These are phyloP conservation scores for Hetaerina titia DNA, from an alignment of 2,888 invertebrate species.

Conservation along the genomic window DNA sequence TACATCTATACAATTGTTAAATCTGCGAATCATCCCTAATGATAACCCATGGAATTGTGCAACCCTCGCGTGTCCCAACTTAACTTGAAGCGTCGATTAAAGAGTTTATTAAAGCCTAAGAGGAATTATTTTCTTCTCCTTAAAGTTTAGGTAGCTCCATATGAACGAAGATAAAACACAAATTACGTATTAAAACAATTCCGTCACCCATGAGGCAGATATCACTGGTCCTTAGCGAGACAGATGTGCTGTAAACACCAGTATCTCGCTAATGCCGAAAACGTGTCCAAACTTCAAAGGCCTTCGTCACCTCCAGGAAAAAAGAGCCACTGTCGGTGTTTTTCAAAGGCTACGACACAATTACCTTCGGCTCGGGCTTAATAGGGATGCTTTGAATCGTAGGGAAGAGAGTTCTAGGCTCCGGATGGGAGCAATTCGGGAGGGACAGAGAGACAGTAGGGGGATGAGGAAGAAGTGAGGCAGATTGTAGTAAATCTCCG, in stretches of 20 bases:
- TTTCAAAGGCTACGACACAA: conserved; percentile 45
- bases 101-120: too few species aligned
- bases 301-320: conserved; percentile 34
- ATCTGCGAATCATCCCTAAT: too few species aligned
- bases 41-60: too few species aligned
- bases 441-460: not conserved
- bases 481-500: not conserved
- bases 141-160: not conserved
- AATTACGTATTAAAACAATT: not conserved
- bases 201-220: not conserved
- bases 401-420: conserved; percentile 45
- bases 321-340: not conserved
- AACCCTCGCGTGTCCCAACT: too few species aligned
- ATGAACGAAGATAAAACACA: not conserved
- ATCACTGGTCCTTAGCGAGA: not conserved
- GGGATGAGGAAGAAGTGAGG: not conserved
- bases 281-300: conserved; percentile 33
- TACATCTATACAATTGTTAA: too few species aligned
- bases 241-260: not conserved
- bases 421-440: conserved; percentile 66
- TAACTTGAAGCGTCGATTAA: too few species aligned
- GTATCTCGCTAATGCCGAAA: not conserved
- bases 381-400: conserved; percentile 53
- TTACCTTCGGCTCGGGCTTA: conserved; percentile 13
- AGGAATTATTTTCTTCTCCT: not conserved